phyloP scores from a whole-genome alignment of 2,113 vertebrate genomes.

The Caretta caretta region DNA sequence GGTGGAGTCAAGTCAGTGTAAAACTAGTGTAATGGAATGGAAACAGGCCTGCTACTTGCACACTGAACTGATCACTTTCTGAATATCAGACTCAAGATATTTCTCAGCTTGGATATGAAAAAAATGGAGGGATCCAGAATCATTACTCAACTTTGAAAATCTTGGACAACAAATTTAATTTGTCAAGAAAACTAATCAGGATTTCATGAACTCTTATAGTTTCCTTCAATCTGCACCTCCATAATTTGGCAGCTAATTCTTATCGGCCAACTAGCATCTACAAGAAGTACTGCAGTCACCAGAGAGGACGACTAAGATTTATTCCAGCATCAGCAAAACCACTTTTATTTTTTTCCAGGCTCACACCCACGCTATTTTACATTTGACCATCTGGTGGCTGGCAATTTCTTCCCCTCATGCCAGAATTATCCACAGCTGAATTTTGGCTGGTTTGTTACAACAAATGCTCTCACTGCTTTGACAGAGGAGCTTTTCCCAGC shows the following conservation, averaged over 20 bases:
- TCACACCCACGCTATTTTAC: neutral
- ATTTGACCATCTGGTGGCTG: conserved; percentile 34
- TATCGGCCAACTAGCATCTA: neutral
- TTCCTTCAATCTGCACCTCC: neutral
- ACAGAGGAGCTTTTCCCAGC: conserved; percentile 42
- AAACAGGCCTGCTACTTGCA: neutral
- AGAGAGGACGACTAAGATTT: neutral
- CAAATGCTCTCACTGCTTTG: conserved; percentile 37
- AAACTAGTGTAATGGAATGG: neutral
- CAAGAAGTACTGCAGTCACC: neutral
- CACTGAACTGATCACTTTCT: neutral
- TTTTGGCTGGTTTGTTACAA: conserved; percentile 22
- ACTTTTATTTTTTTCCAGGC: fast-evolving
- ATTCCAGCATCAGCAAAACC: neutral
- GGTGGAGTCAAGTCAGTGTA: neutral
- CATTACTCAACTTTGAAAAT: neutral
- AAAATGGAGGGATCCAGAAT: neutral
- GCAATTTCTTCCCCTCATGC: conserved; percentile 25
- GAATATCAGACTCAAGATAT: neutral
- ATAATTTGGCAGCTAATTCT: neutral
- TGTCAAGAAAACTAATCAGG: neutral
- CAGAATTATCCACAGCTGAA: conserved; percentile 60
- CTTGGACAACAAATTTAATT: neutral
- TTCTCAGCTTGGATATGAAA: too few species aligned
- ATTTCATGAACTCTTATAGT: neutral